Evolutionary conservation across 2,888 invertebrate species (phyloP).

Genomic region (Eristalis arbustorum): DNA sequence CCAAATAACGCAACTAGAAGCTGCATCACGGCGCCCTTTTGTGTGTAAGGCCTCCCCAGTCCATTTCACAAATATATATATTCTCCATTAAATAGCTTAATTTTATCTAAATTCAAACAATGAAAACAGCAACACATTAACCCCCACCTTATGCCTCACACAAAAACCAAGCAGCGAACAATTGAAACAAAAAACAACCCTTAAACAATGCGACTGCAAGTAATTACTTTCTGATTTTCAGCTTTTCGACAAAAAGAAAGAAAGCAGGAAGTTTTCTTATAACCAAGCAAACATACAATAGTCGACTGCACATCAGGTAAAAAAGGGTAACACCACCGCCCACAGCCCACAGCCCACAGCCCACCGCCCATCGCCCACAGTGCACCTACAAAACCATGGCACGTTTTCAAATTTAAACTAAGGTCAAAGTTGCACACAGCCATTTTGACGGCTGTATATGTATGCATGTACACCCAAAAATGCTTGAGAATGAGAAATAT

Average conservation of each 20-base stretch:
- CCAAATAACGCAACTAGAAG: too few species aligned
- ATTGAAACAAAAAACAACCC: constrained; percentile 7
- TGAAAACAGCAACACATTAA: background rate
- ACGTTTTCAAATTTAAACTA: constrained; percentile 46
- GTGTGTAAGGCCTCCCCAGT: too few species aligned
- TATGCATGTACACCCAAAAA: background rate
- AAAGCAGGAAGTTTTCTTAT: constrained; percentile 5
- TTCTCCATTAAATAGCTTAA: background rate
- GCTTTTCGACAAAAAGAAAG: background rate
- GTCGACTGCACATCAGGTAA: constrained; percentile 41
- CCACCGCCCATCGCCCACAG: background rate
- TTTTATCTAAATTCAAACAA: background rate
- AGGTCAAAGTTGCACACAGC: constrained; percentile 32
- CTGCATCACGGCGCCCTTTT: too few species aligned
- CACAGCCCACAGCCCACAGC: background rate
- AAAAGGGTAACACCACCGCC: background rate
- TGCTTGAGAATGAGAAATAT: background rate
- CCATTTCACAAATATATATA: too few species aligned
- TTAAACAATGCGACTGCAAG: constrained; percentile 54
- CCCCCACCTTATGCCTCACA: background rate
- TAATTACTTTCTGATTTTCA: constrained; percentile 63
- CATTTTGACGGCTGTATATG: background rate
- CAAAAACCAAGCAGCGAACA: background rate
- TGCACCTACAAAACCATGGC: background rate
- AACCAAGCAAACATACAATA: constrained; percentile 34